These are phyloP conservation scores for Phengaris alcon DNA, from an alignment of 2,888 invertebrate species.

Conservation along the genomic window DNA sequence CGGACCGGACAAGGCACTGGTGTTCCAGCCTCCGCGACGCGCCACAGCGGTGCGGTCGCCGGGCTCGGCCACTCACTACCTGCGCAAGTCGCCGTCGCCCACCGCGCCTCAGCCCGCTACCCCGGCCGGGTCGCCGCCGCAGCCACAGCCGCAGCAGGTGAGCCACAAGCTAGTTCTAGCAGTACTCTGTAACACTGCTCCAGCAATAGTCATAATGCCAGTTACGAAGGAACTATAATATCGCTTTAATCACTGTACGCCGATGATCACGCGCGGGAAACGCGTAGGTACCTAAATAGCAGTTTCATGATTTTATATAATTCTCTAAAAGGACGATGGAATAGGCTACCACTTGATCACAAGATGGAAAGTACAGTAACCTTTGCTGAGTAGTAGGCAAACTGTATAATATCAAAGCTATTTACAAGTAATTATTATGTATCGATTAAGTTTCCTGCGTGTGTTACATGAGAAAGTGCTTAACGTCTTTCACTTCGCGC, in stretches of 20 bases:
- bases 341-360: too few relatives aligned
- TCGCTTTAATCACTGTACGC: too few relatives aligned
- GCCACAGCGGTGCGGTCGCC: constrained; percentile 93
- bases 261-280: too few relatives aligned
- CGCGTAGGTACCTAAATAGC: too few relatives aligned
- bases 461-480: background rate
- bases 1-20: constrained; percentile 80
- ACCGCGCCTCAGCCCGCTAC: constrained; percentile 80
- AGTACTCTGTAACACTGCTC: too few relatives aligned
- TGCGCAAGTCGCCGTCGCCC: constrained; percentile 96
- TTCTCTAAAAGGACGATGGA: too few relatives aligned
- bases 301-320: too few relatives aligned
- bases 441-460: background rate
- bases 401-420: background rate
- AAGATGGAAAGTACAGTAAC: too few relatives aligned
- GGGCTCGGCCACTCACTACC: constrained; percentile 88
- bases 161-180: too few relatives aligned
- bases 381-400: too few relatives aligned
- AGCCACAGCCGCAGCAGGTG: constrained; percentile 51
- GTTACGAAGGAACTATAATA: too few relatives aligned
- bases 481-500: background rate
- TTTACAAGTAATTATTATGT: background rate
- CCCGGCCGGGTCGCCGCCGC: constrained; percentile 82
- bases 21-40: constrained; percentile 85
- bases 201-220: too few relatives aligned